phyloP scores from a whole-genome alignment of 2,797 vertebrate genomes.

The Notolabrus celidotus region DNA sequence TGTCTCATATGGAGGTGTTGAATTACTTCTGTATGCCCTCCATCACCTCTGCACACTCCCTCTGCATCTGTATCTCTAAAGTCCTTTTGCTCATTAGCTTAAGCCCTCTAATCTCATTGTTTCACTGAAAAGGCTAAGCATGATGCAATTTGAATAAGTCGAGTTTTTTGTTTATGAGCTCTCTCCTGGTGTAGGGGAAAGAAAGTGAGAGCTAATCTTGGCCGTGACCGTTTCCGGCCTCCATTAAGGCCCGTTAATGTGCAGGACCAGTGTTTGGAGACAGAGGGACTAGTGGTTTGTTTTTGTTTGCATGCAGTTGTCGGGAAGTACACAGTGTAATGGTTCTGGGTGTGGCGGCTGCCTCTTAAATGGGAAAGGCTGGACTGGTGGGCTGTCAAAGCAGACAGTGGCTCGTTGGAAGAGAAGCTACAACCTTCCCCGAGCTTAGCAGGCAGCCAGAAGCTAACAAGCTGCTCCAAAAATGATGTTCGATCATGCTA shows the following conservation, averaged over 20 bases:
- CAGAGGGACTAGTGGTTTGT: constrained; percentile 59
- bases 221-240: constrained; percentile 47
- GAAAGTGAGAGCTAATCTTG: constrained; percentile 61
- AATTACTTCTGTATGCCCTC: constrained; percentile 66
- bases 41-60: constrained; percentile 40
- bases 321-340: constrained; percentile 70
- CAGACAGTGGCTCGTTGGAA: constrained; percentile 29
- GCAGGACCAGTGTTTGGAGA: constrained; percentile 52
- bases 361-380: constrained; percentile 54
- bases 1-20: constrained; percentile 66
- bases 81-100: constrained; percentile 68
- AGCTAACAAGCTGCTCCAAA: constrained; percentile 29
- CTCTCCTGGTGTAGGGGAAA: constrained; percentile 22
- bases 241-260: constrained; percentile 77
- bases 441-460: not conserved
- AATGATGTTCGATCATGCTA: constrained; percentile 79
- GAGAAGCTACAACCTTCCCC: constrained; percentile 12
- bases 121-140: constrained; percentile 44
- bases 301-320: constrained; percentile 66
- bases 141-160: constrained; percentile 42
- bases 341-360: constrained; percentile 75
- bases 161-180: constrained; percentile 42
- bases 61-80: constrained; percentile 48
- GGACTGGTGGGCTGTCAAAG: constrained; percentile 32
- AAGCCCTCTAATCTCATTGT: constrained; percentile 69